A percentile compares a stretch with the other conserved stretches of the same genome.
These are phyloP conservation scores for Athripsodes cinereus DNA, from an alignment of 2,888 invertebrate genomes.

Conservation along the genomic window DNA sequence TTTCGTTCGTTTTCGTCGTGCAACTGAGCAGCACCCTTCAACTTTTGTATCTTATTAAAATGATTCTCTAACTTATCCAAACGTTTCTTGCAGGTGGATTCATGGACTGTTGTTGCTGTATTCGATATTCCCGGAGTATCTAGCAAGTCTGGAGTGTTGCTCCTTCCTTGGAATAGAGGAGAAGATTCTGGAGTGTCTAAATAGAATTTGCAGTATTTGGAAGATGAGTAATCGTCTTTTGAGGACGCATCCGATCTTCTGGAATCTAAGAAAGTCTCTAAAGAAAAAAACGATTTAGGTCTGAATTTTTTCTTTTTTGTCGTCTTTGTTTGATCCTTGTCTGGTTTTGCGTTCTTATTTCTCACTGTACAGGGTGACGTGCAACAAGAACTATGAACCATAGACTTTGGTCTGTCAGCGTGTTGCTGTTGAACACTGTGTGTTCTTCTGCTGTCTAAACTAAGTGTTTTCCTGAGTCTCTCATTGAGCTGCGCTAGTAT, in stretches of 20 bases:
- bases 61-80: constrained; percentile 48
- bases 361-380: not conserved
- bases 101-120: constrained; percentile 33
- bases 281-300: constrained; percentile 47
- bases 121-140: constrained; percentile 45
- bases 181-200: constrained; percentile 49
- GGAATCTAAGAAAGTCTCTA: constrained; percentile 49
- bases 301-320: constrained; percentile 38
- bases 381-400: constrained; percentile 31
- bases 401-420: constrained; percentile 40
- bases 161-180: constrained; percentile 42
- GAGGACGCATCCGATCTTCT: constrained; percentile 49
- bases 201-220: constrained; percentile 49
- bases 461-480: constrained; percentile 33
- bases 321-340: constrained; percentile 20
- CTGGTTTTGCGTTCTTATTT: not conserved
- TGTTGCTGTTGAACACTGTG: not conserved
- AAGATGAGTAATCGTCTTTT: constrained; percentile 47
- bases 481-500: constrained; percentile 46
- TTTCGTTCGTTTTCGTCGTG: constrained; percentile 44
- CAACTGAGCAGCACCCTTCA: constrained; percentile 35
- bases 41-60: constrained; percentile 42
- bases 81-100: constrained; percentile 41
- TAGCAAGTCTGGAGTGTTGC: constrained; percentile 45
- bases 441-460: constrained; percentile 11